phyloP scores from a whole-genome alignment of 2,113 vertebrate genomes.

The Calidris pugnax region DNA sequence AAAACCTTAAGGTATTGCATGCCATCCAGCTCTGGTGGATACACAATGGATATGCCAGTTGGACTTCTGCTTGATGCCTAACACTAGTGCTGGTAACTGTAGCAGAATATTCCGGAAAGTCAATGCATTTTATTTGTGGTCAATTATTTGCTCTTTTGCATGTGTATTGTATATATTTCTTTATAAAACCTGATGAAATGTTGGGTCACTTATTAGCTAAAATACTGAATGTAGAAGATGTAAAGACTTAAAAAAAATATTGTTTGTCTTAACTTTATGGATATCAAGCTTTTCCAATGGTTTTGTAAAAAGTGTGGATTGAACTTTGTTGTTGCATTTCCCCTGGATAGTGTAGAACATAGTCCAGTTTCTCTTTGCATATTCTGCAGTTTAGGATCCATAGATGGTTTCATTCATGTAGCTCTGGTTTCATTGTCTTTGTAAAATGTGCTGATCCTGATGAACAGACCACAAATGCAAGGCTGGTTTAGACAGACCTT shows the following conservation, averaged over 20 bases:
- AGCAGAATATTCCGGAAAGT: not conserved
- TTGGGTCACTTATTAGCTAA: not conserved
- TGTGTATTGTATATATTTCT: not conserved
- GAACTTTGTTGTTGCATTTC: not conserved
- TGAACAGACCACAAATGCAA: not conserved
- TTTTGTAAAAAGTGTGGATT: not conserved
- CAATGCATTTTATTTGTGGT: not conserved
- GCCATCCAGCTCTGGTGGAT: not conserved
- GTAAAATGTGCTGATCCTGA: not conserved
- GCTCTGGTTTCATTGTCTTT: not conserved
- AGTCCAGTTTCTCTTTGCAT: not conserved
- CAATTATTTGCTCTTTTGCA: not conserved
- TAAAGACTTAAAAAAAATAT: not conserved
- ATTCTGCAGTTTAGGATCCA: not conserved
- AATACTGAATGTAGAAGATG: not conserved
- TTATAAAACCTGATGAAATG: not conserved
- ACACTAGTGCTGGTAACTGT: not conserved
- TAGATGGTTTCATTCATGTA: not conserved
- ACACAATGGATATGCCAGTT: not conserved
- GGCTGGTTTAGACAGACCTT: not conserved
- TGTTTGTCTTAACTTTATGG: not conserved
- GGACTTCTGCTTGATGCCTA: not conserved
- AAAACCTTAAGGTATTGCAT: not conserved
- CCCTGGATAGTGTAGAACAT: not conserved
- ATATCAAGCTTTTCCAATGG: not conserved